phyloP scores from a whole-genome alignment of 2,113 vertebrate species.

The Zosterops borbonicus region DNA sequence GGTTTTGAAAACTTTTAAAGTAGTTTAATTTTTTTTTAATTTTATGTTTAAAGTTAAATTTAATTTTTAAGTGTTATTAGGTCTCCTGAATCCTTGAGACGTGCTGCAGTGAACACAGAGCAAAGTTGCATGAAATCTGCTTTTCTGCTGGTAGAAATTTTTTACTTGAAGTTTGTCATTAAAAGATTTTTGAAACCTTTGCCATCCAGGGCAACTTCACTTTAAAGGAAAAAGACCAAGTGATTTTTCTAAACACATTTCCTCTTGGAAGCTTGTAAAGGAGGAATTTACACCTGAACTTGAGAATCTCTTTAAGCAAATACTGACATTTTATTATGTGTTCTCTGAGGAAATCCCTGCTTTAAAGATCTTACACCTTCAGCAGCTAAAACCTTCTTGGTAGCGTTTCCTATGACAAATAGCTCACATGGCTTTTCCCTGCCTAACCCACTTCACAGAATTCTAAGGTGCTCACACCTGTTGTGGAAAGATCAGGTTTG shows the following conservation, averaged over 20 bases:
- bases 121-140: background rate
- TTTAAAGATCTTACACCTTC: background rate
- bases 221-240: background rate
- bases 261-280: background rate
- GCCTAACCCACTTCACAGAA: background rate
- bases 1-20: background rate
- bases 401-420: background rate
- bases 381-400: background rate
- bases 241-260: background rate
- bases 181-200: background rate
- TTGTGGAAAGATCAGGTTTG: background rate
- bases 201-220: background rate
- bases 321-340: background rate
- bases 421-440: background rate
- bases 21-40: background rate
- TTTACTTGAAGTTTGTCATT: background rate
- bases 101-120: accelerated
- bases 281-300: background rate
- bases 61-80: background rate
- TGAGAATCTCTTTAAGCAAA: background rate
- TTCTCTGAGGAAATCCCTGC: background rate
- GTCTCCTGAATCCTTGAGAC: background rate
- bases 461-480: background rate
- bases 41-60: background rate
- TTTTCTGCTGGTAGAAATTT: background rate